A percentile compares a stretch with the other conserved stretches of the same genome.
These are phyloP conservation scores for Synaphobranchus kaupii DNA, from an alignment of 2,797 vertebrate species.

Conservation along the genomic window DNA sequence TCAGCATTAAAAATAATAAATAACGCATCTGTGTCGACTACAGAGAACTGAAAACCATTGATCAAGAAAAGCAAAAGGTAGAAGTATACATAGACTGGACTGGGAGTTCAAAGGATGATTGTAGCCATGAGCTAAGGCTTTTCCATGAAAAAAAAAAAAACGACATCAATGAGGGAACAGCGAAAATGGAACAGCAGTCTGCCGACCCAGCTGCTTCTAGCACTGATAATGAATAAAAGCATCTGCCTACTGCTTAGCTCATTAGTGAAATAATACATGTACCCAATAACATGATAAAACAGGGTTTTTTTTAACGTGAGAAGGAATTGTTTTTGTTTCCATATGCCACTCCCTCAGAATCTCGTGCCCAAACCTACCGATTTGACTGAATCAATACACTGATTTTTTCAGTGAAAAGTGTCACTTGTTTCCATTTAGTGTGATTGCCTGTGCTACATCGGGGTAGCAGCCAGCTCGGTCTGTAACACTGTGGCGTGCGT, in stretches of 20 bases:
- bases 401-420: background rate
- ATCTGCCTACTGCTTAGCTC: background rate
- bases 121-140: too few species aligned
- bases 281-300: background rate
- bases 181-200: background rate
- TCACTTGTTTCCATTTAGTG: background rate
- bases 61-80: too few species aligned
- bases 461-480: too few species aligned
- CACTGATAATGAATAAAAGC: background rate
- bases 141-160: too few species aligned
- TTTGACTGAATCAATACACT: background rate
- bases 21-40: too few species aligned
- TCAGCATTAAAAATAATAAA: too few species aligned
- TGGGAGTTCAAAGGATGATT: too few species aligned
- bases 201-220: background rate
- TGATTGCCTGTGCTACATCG: too few species aligned
- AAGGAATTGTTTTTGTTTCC: background rate
- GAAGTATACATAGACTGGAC: too few species aligned
- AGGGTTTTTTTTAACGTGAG: background rate
- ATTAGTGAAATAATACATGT: background rate
- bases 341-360: background rate
- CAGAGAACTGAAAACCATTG: too few species aligned
- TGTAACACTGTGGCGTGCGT: too few species aligned
- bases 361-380: background rate
- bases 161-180: background rate